Conservation (phyloP, 2,113 vertebrate species). For the Pangasianodon hypophthalmus region DNA sequence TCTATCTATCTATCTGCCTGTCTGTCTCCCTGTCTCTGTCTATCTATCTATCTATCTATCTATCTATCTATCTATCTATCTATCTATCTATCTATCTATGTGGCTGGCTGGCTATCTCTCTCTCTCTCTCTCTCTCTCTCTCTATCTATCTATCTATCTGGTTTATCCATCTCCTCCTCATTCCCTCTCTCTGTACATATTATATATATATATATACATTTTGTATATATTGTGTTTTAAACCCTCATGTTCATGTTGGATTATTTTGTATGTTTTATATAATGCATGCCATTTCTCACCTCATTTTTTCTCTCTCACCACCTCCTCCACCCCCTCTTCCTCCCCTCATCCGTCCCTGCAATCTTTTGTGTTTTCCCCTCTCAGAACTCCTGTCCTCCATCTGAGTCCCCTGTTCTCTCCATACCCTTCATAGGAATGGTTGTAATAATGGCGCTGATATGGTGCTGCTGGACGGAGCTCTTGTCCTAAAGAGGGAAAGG, state of each 20-base stretch:
- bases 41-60: conserved; percentile 3
- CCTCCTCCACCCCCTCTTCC: conserved; percentile 58
- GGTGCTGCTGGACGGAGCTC: conserved; percentile 94
- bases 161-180: conserved; percentile 35
- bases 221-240: conserved; percentile 16
- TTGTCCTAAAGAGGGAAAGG: conserved; percentile 84
- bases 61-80: conserved; percentile 19
- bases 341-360: conserved; percentile 54
- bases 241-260: conserved; percentile 43
- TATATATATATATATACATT: neutral
- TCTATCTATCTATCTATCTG: conserved; percentile 44
- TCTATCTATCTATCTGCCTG: neutral
- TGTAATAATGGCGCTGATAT: conserved; percentile 91
- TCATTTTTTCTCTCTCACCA: conserved; percentile 56
- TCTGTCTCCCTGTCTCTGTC: neutral
- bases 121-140: conserved; percentile 38
- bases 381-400: conserved; percentile 78
- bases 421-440: conserved; percentile 89
- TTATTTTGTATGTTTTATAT: conserved; percentile 58
- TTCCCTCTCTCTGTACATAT: conserved; percentile 10
- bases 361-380: conserved; percentile 67
- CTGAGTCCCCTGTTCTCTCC: conserved; percentile 79
- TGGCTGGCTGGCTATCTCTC: conserved; percentile 47
- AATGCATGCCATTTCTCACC: conserved; percentile 57
- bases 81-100: conserved; percentile 45